Evolutionary conservation across 1,140 invertebrate genomes (phyloP), one percentile per base, ranked within the genome.

Genomic region (Dryas iulia): DNA sequence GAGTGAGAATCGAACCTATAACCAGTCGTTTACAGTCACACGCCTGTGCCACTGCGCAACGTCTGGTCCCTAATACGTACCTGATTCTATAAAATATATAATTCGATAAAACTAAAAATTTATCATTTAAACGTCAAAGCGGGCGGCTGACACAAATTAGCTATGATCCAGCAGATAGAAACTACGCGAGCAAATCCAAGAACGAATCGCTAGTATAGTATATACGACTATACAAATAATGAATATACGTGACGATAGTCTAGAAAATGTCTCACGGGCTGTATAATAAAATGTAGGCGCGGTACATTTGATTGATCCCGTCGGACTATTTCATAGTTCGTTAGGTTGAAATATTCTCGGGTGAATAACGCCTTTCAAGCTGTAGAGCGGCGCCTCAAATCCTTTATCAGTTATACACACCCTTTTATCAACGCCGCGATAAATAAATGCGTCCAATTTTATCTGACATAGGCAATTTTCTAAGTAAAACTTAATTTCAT

Each of bases 271-370:
- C 39, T 21, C 39, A 10, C 7, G 10, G 21, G 39, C 39, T 21
- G 18, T 11, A 18, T 47, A 47, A 47, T 21, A 47, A 47, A 47
- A 47, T 47, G 39, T 47, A 47, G 39, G 39, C 39, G 59, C 56
- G 62, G 63, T 33, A 65, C 58, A 35, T 76, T 68, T 76, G 74
- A 73, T 76, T 73, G 74, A 76, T 73, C 71, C 64, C 56, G 52
- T 14, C 64, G 62, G 69, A 71, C 74, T 71, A 74, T 76, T 76
- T 76, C 66, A 76, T 74, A 76, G 65, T 74, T 74, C 72, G 74
- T 74, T 76, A 76, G 66, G 61, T 67, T 69, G 69, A 69, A 76
- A 76, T 76, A 71, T 76, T 76, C 74, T 76, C 74, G 72, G 69
- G 54, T 68, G 65, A 76, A 60, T 74, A 69, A 74, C 73, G 64